Conservation (phyloP, 2,888 invertebrate genomes). For the Diaphora mendica region DNA sequence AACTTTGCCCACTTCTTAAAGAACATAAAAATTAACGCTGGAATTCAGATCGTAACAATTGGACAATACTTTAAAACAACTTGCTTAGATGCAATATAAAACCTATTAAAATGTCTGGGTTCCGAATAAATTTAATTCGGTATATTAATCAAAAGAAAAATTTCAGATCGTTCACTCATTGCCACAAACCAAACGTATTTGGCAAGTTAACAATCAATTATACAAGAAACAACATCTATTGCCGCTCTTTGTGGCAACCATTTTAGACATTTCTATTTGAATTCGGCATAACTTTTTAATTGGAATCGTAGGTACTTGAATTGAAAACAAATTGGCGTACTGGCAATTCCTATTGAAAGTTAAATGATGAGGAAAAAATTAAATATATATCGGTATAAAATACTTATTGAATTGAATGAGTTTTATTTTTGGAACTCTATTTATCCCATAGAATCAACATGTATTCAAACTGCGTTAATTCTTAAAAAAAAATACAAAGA, state of each 20-base stretch:
- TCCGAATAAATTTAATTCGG: no score
- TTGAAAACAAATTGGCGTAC: not conserved
- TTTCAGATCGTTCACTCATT: not conserved
- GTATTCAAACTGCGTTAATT: no score
- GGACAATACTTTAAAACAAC: no score
- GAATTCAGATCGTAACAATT: not conserved
- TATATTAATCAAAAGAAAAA: not conserved
- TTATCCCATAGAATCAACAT: not conserved
- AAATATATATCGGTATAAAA: not conserved
- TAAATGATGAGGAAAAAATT: not conserved
- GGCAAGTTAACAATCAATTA: constrained; percentile 1
- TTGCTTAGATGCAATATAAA: not conserved
- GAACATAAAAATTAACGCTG: not conserved
- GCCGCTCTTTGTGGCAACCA: not conserved
- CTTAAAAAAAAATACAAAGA: no score
- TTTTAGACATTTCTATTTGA: constrained; percentile 1
- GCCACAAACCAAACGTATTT: not conserved
- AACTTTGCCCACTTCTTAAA: no score
- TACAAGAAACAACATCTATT: constrained; percentile 10
- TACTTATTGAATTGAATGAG: not conserved
- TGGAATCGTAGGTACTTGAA: not conserved
- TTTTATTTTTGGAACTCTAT: not conserved
- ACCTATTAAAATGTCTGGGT: not conserved
- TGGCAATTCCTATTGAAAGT: not conserved
- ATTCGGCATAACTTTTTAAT: not conserved